These are phyloP conservation scores for Parus major DNA, from an alignment of 2,113 vertebrate genomes.

Conservation along the genomic window DNA sequence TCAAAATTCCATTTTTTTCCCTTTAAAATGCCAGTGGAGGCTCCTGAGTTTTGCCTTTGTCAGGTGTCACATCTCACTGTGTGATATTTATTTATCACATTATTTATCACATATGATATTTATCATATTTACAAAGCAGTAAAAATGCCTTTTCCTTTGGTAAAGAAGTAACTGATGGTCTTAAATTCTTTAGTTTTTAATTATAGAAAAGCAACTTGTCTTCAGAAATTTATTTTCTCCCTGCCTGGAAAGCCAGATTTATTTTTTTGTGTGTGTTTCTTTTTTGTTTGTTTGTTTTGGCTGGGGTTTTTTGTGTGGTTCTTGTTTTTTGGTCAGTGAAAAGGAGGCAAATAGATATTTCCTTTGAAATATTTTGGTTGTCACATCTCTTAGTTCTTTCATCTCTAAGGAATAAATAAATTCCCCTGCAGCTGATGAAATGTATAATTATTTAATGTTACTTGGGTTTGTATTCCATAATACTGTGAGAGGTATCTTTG, in stretches of 20 bases:
- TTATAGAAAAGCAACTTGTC: rapidly evolving
- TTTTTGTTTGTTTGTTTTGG: no score
- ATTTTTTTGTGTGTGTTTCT: neutral
- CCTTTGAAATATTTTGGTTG: neutral
- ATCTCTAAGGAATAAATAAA: neutral
- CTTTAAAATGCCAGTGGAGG: neutral
- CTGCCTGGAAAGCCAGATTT: neutral
- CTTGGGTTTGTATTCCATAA: neutral
- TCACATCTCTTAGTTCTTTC: neutral
- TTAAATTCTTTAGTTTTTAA: neutral
- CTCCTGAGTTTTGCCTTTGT: neutral
- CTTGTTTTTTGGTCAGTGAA: neutral
- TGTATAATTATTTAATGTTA: neutral
- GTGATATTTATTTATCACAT: no score
- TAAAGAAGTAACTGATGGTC: neutral
- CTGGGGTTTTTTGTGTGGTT: neutral
- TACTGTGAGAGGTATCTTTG: neutral
- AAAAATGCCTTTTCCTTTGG: neutral
- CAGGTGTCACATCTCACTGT: neutral
- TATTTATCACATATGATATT: no score
- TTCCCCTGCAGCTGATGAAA: neutral
- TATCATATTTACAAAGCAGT: neutral
- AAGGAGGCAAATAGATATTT: neutral
- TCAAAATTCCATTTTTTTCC: neutral
- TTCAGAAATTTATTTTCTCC: neutral